Conservation (phyloP, 2,888 invertebrate genomes). For the Acrocera orbiculus region DNA sequence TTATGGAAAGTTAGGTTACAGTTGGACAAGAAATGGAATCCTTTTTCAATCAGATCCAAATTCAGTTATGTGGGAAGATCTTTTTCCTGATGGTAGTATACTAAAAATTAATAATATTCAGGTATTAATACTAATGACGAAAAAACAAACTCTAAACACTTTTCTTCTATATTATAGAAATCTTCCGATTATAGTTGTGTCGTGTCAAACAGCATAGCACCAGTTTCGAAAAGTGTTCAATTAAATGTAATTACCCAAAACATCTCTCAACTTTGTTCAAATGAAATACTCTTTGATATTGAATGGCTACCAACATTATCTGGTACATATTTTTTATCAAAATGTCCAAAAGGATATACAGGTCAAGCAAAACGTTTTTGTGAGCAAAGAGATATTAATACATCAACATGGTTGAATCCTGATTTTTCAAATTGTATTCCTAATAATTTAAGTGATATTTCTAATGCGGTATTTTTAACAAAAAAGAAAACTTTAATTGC, state of each 20-base stretch:
- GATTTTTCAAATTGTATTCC: slow-evolving; percentile 60
- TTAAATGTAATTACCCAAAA: slow-evolving; percentile 45
- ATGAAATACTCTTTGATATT: slow-evolving; percentile 39
- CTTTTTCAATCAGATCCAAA: slow-evolving; percentile 55
- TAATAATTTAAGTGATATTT: slow-evolving; percentile 42
- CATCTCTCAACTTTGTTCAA: slow-evolving; percentile 38
- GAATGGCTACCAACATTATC: slow-evolving; percentile 54
- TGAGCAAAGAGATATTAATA: slow-evolving; percentile 40
- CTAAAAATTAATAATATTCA: slow-evolving; percentile 60
- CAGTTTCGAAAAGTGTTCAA: slow-evolving; percentile 43
- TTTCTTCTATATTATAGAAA: slow-evolving; percentile 37
- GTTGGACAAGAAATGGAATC: slow-evolving; percentile 64
- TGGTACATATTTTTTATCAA: slow-evolving; percentile 47
- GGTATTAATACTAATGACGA: slow-evolving; percentile 29
- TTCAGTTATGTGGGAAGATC: slow-evolving; percentile 67
- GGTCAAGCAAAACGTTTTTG: slow-evolving; percentile 38
- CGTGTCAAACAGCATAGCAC: slow-evolving; percentile 37
- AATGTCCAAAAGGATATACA: slow-evolving; percentile 40
- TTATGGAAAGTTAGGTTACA: slow-evolving; percentile 54
- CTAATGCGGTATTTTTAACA: slow-evolving; percentile 38
- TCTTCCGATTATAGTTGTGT: slow-evolving; percentile 61
- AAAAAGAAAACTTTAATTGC: too few species aligned
- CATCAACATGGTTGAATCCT: slow-evolving; percentile 55
- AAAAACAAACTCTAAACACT: not conserved
- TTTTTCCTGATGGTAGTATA: slow-evolving; percentile 69